Conservation (phyloP, 53 echinoderm and acorn worm genomes). For the Holothuria scabra region DNA sequence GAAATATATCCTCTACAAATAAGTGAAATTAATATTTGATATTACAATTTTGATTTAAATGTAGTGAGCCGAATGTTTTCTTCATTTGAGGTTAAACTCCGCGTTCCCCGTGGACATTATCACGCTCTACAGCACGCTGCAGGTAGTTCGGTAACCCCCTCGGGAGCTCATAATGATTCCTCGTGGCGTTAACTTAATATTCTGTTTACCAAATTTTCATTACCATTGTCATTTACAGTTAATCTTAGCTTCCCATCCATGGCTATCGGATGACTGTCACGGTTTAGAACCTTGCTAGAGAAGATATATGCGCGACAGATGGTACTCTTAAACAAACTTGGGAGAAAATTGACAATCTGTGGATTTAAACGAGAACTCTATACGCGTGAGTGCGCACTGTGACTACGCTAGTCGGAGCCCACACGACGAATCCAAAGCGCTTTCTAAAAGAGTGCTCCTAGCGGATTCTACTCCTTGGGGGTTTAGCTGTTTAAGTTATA, state of each 20-base stretch:
- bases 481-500: conserved; percentile 12
- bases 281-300: conserved; percentile 8
- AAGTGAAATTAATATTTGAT: conserved; percentile 46
- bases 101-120: conserved; percentile 24
- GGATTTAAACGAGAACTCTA: conserved; percentile 17
- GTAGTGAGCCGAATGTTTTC: conserved; percentile 33
- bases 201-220: conserved; percentile 54
- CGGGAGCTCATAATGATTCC: conserved; percentile 26
- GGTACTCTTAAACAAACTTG: conserved; percentile 34
- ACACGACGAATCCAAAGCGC: conserved; percentile 18
- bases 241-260: conserved; percentile 12
- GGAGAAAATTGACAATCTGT: conserved; percentile 31
- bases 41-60: conserved; percentile 44
- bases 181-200: conserved; percentile 41
- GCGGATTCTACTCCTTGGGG: conserved; percentile 18
- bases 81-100: conserved; percentile 34
- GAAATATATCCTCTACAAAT: conserved; percentile 44
- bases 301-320: conserved; percentile 21
- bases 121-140: conserved; percentile 30
- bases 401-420: conserved; percentile 10
- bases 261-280: conserved; percentile 32
- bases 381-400: conserved; percentile 36
- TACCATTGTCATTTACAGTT: conserved; percentile 41
- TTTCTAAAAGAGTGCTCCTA: not conserved
- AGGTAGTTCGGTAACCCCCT: conserved; percentile 38